Conservation (phyloP, 2,797 vertebrate genomes). For the Pogoniulus pusillus region DNA sequence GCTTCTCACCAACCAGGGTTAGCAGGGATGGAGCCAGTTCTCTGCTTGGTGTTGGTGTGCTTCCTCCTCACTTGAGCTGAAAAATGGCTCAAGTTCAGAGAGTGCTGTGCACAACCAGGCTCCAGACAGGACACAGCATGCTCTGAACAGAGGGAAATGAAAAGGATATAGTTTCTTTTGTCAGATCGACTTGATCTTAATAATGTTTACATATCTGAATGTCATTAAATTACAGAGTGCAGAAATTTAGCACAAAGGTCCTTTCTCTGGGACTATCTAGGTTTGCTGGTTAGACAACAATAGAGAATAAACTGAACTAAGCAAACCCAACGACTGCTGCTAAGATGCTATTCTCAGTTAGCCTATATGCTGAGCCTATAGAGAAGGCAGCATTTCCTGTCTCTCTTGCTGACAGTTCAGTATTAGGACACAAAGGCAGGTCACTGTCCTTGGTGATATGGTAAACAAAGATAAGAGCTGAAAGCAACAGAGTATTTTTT, state of each 20-base stretch:
- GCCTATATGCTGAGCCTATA: neutral
- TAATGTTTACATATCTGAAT: slow-evolving; percentile 53
- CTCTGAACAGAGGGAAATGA: neutral
- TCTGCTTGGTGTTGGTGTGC: neutral
- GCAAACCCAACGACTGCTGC: neutral
- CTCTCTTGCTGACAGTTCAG: slow-evolving; percentile 41
- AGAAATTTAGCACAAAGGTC: slow-evolving; percentile 27
- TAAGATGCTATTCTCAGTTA: slow-evolving; percentile 34
- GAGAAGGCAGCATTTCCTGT: slow-evolving; percentile 24
- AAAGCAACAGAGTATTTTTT: slow-evolving; percentile 70
- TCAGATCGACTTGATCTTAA: slow-evolving; percentile 29
- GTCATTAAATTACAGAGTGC: slow-evolving; percentile 20
- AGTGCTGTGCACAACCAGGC: rapidly evolving
- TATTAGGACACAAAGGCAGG: slow-evolving; percentile 41
- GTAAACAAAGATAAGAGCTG: slow-evolving; percentile 77
- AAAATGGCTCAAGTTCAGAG: neutral
- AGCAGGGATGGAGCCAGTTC: neutral
- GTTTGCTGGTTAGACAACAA: slow-evolving; percentile 32
- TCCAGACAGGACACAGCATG: neutral
- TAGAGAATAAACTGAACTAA: slow-evolving; percentile 19
- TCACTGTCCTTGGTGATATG: slow-evolving; percentile 61
- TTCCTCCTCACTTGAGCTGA: neutral
- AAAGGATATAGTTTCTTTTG: slow-evolving; percentile 31
- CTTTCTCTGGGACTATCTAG: slow-evolving; percentile 37
- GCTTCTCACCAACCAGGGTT: rapidly evolving